Percentiles rank a stretch among this genome's conserved stretches.
phyloP scores from a whole-genome alignment of 2,888 invertebrate species.

The Troides helena region DNA sequence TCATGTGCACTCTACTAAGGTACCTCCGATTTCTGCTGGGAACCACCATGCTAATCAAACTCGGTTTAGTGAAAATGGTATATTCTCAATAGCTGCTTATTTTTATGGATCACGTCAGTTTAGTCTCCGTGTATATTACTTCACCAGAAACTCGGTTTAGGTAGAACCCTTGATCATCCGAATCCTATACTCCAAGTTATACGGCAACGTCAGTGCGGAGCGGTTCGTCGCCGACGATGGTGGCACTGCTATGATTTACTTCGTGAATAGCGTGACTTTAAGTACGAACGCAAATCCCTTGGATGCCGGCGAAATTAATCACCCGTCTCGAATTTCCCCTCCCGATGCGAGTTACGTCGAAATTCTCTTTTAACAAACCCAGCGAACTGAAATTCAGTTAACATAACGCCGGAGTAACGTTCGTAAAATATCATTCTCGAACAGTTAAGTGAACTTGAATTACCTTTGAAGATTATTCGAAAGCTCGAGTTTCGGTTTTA shows the following conservation, averaged over 20 bases:
- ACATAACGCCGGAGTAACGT: neutral
- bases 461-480: neutral
- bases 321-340: conserved; percentile 53
- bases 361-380: conserved; percentile 48
- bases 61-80: too few relatives aligned
- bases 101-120: too few relatives aligned
- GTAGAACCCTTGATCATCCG: too few relatives aligned
- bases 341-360: conserved; percentile 45
- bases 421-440: neutral
- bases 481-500: too few relatives aligned
- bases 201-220: neutral
- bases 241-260: conserved; percentile 61
- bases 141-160: too few relatives aligned
- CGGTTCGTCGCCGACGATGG: conserved; percentile 15
- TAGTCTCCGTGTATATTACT: too few relatives aligned
- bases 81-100: too few relatives aligned
- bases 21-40: too few relatives aligned
- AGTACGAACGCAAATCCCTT: conserved; percentile 57
- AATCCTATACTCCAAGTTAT: too few relatives aligned
- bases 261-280: conserved; percentile 59
- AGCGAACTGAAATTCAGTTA: conserved; percentile 35
- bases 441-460: conserved; percentile 2
- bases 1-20: too few relatives aligned
- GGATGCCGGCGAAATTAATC: conserved; percentile 67
- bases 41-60: too few relatives aligned